A percentile compares a stretch with the other conserved stretches of the same genome.
phyloP scores from a whole-genome alignment of 2,888 invertebrate species.

The Thera obeliscata region DNA sequence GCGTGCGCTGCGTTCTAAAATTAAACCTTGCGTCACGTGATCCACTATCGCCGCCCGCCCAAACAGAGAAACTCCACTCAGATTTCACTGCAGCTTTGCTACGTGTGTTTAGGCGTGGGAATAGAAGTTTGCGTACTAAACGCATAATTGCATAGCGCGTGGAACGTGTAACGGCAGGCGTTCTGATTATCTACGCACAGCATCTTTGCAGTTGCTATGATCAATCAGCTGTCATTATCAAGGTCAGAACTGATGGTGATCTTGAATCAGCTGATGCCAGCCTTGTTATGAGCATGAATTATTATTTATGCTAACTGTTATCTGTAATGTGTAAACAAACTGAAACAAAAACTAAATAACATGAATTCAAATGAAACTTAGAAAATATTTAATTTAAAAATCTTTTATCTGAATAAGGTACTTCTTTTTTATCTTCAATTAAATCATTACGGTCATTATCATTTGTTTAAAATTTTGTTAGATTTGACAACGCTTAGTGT shows the following conservation, averaged over 20 bases:
- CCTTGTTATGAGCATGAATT: constrained; percentile 12
- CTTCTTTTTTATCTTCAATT: too few relatives aligned
- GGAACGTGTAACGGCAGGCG: constrained; percentile 5
- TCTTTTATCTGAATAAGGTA: too few relatives aligned
- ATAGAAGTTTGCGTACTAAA: constrained; percentile 35
- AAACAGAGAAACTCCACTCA: constrained; percentile 83
- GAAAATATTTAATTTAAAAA: background rate
- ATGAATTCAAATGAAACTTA: background rate
- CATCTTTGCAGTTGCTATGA: constrained; percentile 45
- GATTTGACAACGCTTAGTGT: background rate
- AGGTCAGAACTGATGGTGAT: constrained; percentile 63
- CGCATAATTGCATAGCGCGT: constrained; percentile 21
- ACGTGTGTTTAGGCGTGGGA: constrained; percentile 57
- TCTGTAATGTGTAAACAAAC: constrained; percentile 18
- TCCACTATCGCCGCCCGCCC: constrained; percentile 77
- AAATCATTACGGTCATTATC: too few relatives aligned
- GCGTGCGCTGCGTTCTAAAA: constrained; percentile 78
- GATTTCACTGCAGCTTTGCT: constrained; percentile 72
- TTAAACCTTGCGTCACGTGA: constrained; percentile 79
- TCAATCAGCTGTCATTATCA: constrained; percentile 68
- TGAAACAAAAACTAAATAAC: background rate
- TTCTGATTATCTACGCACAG: constrained; percentile 32
- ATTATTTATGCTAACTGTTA: constrained; percentile 7
- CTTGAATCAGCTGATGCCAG: constrained; percentile 55
- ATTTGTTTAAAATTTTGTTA: background rate